phyloP scores from a whole-genome alignment of 2,113 vertebrate genomes.

The Grammomys dolichurus region DNA sequence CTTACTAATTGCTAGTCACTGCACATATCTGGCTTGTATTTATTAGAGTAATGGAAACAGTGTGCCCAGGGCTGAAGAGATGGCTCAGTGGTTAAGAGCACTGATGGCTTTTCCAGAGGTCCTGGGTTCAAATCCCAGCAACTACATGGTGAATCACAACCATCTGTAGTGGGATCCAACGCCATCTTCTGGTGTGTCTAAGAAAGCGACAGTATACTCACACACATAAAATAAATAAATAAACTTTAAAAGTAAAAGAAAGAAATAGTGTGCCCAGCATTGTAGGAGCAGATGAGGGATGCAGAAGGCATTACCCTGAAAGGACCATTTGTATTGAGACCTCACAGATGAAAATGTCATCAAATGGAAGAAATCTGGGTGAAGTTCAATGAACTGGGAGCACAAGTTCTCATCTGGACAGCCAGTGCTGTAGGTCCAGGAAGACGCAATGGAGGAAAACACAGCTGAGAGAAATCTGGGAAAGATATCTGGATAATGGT shows the following conservation, averaged over 20 bases:
- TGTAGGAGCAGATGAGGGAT: neutral
- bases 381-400: neutral
- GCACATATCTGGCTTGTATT: neutral
- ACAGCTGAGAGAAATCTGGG: neutral
- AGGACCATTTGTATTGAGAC: neutral
- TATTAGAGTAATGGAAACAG: neutral
- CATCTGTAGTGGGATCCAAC: no score
- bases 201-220: no score
- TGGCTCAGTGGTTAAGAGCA: no score
- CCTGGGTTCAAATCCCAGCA: no score
- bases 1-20: constrained; percentile 14
- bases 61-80: no score
- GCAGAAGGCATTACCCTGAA: neutral
- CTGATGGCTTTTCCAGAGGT: no score
- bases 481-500: neutral
- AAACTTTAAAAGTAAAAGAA: no score
- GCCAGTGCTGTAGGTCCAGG: neutral
- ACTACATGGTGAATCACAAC: no score
- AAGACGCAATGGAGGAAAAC: neutral
- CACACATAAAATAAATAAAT: no score
- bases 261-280: neutral
- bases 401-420: neutral
- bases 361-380: neutral
- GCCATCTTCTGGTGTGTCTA: no score
- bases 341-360: neutral